These are phyloP conservation scores for Erethizon dorsatum DNA, from an alignment of 2,797 vertebrate species.

Conservation along the genomic window DNA sequence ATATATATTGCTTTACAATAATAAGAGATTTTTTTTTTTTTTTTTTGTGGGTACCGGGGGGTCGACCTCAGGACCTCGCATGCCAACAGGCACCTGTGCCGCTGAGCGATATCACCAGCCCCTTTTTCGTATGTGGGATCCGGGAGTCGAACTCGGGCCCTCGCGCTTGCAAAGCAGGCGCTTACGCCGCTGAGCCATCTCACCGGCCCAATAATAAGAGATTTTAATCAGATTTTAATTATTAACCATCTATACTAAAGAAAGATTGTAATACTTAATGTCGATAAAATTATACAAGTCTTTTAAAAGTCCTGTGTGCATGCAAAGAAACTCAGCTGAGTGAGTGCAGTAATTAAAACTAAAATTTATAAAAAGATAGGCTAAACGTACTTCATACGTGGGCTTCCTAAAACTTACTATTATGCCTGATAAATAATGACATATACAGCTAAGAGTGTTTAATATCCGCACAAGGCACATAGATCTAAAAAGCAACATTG, in stretches of 20 bases:
- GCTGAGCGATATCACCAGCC: too few species aligned
- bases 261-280: slow-evolving; percentile 1
- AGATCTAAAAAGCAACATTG: slow-evolving; percentile 44
- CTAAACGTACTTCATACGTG: background rate
- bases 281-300: background rate
- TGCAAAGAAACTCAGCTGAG: slow-evolving; percentile 54
- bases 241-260: slow-evolving; percentile 18
- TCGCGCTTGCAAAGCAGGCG: too few species aligned
- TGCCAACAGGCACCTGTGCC: too few species aligned
- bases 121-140: too few species aligned
- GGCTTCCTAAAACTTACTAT: slow-evolving; percentile 15
- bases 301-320: slow-evolving; percentile 47
- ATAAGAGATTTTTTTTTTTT: slow-evolving; percentile 45
- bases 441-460: background rate
- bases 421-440: background rate
- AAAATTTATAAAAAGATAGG: background rate
- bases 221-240: slow-evolving; percentile 54
- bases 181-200: too few species aligned
- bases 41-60: too few species aligned
- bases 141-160: too few species aligned
- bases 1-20: slow-evolving; percentile 32
- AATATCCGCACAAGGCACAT: background rate
- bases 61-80: too few species aligned
- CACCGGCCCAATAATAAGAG: slow-evolving; percentile 15
- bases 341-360: background rate